Base-by-base conservation (phyloP, 1,140 invertebrate species). In the Aphis gossypii region DNA sequence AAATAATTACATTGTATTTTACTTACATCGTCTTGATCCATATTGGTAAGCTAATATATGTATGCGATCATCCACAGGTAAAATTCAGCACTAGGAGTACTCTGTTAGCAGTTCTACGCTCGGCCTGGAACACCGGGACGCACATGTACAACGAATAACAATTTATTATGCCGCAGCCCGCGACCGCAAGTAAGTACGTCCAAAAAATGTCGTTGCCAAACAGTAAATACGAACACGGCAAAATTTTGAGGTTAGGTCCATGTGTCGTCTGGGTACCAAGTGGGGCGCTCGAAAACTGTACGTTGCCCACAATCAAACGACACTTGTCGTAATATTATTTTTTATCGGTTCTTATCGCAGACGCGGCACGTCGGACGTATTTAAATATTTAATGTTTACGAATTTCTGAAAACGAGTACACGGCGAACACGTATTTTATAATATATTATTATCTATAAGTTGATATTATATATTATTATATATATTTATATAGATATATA, bases 11-110 rank as follows among this genome's bases (percentile, higher is more conserved):
- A 86, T 35, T 25, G 35, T 38, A 18, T 48, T 23, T 35, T 93
- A 93, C 93, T 93, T 68, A 93, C 93, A 68, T 93, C 93, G n/a
- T 93, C 93, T 93, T 93, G 93, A 93, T 93, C 93, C 93, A 93
- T 93, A 11, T 84, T 41, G 20, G 30, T 68, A 60, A 48, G 20
- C 25, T 92, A 48, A 87, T 30, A 23, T 88, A 7, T 88, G 30
- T 86, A 23, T 18, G 44, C 21, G 23, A 48, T n/a, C 23, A 41
- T 44, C 83, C 11, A 44, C 25, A 48, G 60, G 11, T 68, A 68
- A 14, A 68, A 68, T 11, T n/a, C 60, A 14, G 30, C 21, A 1
- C 48, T 51, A 51, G 2, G 48, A 51, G 48, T 51, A 51, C 48
- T 51, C 18, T 51, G 18, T 51, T 51, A 4, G 48, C 18, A 18